Conservation (phyloP, 1,140 invertebrate species). For the Formica selysi region DNA sequence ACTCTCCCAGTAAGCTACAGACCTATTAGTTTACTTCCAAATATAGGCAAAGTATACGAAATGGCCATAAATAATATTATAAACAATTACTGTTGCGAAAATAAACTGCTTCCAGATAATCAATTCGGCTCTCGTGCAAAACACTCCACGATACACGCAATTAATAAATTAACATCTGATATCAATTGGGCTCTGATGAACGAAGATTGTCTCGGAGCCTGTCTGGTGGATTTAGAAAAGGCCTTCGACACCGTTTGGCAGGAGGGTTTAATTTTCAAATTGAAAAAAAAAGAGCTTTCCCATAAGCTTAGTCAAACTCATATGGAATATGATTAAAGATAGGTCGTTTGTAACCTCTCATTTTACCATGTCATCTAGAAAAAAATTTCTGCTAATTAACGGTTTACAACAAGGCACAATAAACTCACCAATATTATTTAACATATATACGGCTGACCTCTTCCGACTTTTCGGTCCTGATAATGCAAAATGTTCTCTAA, state of each 20-base stretch:
- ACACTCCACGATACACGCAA: not conserved
- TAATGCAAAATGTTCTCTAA: too few relatives aligned
- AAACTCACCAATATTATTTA: not conserved
- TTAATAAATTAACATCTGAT: not conserved
- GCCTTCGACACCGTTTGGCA: not conserved
- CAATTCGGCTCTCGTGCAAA: not conserved
- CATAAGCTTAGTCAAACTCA: not conserved
- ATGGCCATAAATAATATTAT: not conserved
- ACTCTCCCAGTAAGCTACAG: not conserved
- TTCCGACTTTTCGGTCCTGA: too few relatives aligned
- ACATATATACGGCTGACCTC: too few relatives aligned
- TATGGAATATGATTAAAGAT: not conserved
- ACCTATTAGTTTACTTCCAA: not conserved
- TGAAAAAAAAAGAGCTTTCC: not conserved
- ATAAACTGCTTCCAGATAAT: not conserved
- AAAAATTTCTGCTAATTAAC: not conserved
- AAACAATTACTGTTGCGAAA: not conserved
- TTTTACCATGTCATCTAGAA: too few relatives aligned
- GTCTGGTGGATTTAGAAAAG: conserved; percentile 2
- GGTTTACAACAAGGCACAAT: not conserved
- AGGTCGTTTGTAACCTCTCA: not conserved
- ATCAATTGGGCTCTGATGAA: not conserved
- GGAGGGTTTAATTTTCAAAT: not conserved
- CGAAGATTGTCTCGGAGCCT: not conserved
- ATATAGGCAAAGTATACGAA: not conserved